These are phyloP conservation scores for Vanessa cardui DNA, from an alignment of 2,888 invertebrate species.

Conservation along the genomic window DNA sequence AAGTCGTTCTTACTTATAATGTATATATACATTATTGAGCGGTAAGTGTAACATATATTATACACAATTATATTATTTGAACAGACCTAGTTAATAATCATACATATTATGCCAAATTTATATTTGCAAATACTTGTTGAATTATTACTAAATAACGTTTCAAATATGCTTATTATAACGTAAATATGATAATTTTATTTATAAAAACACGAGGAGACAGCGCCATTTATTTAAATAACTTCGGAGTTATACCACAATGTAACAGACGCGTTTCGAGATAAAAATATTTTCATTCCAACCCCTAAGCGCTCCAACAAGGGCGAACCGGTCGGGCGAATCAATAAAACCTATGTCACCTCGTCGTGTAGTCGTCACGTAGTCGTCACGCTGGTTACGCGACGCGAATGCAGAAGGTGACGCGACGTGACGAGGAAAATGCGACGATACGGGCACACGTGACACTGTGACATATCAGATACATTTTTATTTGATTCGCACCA, in stretches of 20 bases:
- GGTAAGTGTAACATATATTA: too few species aligned
- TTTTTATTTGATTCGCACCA: conserved; percentile 31
- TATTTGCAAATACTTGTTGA: too few species aligned
- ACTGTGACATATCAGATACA: conserved; percentile 23
- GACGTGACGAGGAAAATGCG: conserved; percentile 35
- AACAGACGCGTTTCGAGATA: background rate
- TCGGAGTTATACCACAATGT: background rate
- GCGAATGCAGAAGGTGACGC: conserved; percentile 32
- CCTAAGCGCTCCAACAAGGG: conserved; percentile 20
- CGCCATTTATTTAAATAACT: background rate
- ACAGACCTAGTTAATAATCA: too few species aligned
- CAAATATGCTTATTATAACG: too few species aligned
- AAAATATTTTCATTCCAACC: conserved; percentile 23
- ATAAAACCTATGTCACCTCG: conserved; percentile 40
- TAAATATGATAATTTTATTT: background rate
- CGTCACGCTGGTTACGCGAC: conserved; percentile 35
- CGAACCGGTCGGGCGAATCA: conserved; percentile 29
- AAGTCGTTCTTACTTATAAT: too few species aligned
- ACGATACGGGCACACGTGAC: conserved; percentile 29
- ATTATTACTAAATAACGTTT: too few species aligned
- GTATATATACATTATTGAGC: too few species aligned
- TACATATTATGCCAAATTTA: too few species aligned
- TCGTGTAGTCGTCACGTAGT: conserved; percentile 39
- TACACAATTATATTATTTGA: too few species aligned
- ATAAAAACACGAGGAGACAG: background rate